Evolutionary conservation across 2,797 vertebrate species (phyloP).

Genomic region (Poecile montanus): DNA sequence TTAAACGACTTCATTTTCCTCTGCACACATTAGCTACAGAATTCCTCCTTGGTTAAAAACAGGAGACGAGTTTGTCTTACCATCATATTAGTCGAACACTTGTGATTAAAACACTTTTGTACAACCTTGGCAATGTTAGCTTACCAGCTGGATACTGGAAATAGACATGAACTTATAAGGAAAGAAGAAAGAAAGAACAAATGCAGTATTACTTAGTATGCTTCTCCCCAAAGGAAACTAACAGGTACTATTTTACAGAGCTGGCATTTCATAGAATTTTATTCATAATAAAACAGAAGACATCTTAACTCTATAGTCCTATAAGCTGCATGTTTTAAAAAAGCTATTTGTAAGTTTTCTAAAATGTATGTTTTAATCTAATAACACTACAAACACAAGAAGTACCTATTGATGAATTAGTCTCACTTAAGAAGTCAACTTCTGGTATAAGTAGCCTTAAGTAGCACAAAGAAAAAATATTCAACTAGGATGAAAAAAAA

Average conservation of each 20-base stretch:
- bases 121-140: background rate
- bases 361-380: background rate
- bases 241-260: background rate
- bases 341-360: background rate
- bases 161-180: background rate
- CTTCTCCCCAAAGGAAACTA: background rate
- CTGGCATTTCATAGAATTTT: background rate
- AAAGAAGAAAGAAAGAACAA: background rate
- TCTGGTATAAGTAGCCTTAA: background rate
- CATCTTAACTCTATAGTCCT: background rate
- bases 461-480: background rate
- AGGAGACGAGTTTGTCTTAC: background rate
- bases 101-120: background rate
- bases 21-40: background rate
- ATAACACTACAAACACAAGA: background rate
- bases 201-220: background rate
- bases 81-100: background rate
- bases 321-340: background rate
- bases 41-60: background rate
- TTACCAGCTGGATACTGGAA: background rate
- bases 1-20: background rate
- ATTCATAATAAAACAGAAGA: background rate
- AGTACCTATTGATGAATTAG: background rate
- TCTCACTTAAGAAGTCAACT: background rate
- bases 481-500: background rate